Base-by-base conservation (phyloP, 53 echinoderm and acorn worm species). In the Hippasteria phrygiana region DNA sequence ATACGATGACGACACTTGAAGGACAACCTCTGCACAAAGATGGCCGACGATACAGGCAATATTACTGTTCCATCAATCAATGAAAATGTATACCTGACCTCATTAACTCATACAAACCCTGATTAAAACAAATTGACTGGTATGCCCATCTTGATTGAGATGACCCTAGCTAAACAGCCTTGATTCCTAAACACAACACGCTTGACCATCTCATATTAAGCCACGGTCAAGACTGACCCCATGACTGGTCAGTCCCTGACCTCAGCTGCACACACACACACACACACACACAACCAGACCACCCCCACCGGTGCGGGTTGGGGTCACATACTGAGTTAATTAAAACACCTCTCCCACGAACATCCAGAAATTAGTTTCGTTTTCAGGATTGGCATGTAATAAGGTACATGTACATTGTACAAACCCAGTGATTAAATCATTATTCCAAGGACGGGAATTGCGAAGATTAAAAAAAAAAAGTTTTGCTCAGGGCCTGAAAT, bases 181-280 rank as follows among this genome's bases (percentile, higher is more conserved):
- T 59, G n/a, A 18, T 22, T 18, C 5, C 46, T 17, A 18, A 26
- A 59, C 59, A 24, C 45, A 45, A 17, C 50, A 75, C 8, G n/a
- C 73, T 40, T 72, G 73, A 72, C 73, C 73, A 72, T 42, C 67
- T 34, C 67, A 67, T 7, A 59, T 22, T 59, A 24, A 26, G 59
- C 26, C 26, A 31, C 17, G 75, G 50, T 45, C 45, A 75, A 14
- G 45, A 18, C 46, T 75, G 75, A 47, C 45, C n/a, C 69, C 24
- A 78, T 78, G 78, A 78, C 40, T 37, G 22, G 16, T 37, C 13
- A 36, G 78, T 20, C 78, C 78, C 78, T 78, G 78, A 78, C 78
- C 78, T 12, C 55, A 78, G 59, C 37, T 39, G 39, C 33, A 41
- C 22, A 56, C 45, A 73, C 26, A 33, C 2, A 66, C 34, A 64